These are phyloP conservation scores for Synergus japonicus DNA, from an alignment of 2,888 invertebrate species.

Conservation along the genomic window DNA sequence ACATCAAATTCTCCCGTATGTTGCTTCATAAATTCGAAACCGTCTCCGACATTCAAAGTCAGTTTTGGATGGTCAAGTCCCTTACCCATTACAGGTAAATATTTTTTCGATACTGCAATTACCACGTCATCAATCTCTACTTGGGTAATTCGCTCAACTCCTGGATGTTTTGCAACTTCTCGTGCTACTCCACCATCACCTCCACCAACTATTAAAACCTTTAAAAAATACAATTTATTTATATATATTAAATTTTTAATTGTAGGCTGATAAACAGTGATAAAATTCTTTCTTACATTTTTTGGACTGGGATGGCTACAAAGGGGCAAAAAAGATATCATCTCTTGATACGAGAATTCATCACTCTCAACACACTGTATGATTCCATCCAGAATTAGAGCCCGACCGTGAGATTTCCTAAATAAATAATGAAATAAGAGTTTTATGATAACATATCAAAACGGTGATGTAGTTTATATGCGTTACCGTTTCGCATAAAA, in stretches of 20 bases:
- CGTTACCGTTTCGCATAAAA: too few relatives aligned
- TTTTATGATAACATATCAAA: not conserved
- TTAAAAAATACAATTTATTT: conserved; percentile 42
- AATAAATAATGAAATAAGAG: conserved; percentile 58
- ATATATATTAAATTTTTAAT: not conserved
- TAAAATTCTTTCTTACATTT: conserved; percentile 79
- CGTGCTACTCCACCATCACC: conserved; percentile 99
- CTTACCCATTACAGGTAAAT: conserved; percentile 93
- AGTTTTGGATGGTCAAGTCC: conserved; percentile 92
- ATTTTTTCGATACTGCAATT: conserved; percentile 92
- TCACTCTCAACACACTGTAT: conserved; percentile 98
- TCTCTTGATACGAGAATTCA: conserved; percentile 99
- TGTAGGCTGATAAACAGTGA: too few relatives aligned
- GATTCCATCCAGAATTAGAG: conserved; percentile 94
- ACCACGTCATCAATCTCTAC: conserved; percentile 98
- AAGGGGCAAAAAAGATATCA: conserved; percentile 96
- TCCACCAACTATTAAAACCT: conserved; percentile 96
- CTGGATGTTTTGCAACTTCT: conserved; percentile 95
- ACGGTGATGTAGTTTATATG: too few relatives aligned
- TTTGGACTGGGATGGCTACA: conserved; percentile 94
- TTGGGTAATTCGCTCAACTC: conserved; percentile 90
- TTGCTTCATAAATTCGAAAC: conserved; percentile 95
- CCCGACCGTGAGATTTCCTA: conserved; percentile 89
- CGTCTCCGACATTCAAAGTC: conserved; percentile 91
- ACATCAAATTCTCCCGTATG: conserved; percentile 94